Percentiles rank a stretch among this genome's conserved stretches.
Conservation (phyloP, 1,140 invertebrate genomes). For the Lordiphosa clarofinis region DNA sequence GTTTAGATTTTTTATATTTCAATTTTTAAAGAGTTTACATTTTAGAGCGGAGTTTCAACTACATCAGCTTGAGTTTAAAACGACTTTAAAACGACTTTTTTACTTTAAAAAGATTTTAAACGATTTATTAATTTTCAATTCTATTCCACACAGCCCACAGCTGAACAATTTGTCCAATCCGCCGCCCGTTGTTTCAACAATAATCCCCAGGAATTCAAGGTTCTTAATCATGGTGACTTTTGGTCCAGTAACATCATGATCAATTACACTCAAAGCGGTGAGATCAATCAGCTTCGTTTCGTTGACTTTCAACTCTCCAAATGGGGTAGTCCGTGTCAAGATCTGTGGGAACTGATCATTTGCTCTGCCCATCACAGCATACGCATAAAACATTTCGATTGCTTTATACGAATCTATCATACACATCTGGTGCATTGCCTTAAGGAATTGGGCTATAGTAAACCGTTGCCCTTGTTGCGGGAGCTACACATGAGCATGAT, state of each 20-base stretch:
- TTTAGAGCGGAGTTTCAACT: too few relatives aligned
- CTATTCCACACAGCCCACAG: constrained; percentile 40
- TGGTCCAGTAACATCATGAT: constrained; percentile 80
- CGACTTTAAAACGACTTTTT: too few relatives aligned
- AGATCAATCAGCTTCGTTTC: constrained; percentile 73
- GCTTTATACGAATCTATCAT: constrained; percentile 67
- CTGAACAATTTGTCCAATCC: constrained; percentile 63
- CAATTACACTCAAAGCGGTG: constrained; percentile 56
- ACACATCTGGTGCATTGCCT: constrained; percentile 57
- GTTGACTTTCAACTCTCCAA: constrained; percentile 80
- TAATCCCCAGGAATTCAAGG: constrained; percentile 81
- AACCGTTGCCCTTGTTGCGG: constrained; percentile 50
- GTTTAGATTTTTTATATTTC: too few relatives aligned
- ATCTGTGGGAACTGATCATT: constrained; percentile 74
- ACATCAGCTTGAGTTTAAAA: too few relatives aligned
- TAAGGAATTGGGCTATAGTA: constrained; percentile 51
- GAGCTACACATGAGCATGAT: constrained; percentile 72
- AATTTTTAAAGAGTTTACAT: too few relatives aligned
- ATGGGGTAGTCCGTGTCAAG: constrained; percentile 76
- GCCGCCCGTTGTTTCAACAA: constrained; percentile 55
- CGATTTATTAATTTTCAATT: too few relatives aligned
- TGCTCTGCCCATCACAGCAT: constrained; percentile 61
- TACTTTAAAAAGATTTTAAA: too few relatives aligned
- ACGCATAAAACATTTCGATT: constrained; percentile 66
- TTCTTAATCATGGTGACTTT: constrained; percentile 85